Evolutionary conservation across 2,113 vertebrate species (phyloP), one percentile per base, ranked within the genome.

Genomic region (Ciconia boyciana): DNA sequence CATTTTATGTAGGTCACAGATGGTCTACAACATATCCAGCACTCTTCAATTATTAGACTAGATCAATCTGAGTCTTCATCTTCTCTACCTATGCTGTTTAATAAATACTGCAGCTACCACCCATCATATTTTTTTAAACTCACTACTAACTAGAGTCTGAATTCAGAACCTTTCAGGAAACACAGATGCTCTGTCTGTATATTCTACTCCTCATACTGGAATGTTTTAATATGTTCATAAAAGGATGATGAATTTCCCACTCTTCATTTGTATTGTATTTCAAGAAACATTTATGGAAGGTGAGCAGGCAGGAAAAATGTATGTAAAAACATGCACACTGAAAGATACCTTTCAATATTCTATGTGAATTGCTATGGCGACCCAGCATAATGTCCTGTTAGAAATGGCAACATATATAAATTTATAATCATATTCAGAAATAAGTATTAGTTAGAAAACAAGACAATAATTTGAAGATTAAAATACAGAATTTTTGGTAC

Each of bases 1-100:
- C 28, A 39, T 46, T 84, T 76, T 92, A 93, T 72, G 25, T 61
- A 87, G 83, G 93, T 94, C 94, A 94, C 72, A 87, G 44, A 89
- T 83, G 70, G 57, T 49, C 58, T 88, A 72, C 43, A 78, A 61
- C 46, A 43, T 17, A 90, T 22, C 46, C 46, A 92, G 39, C 19
- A 49, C 11, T 85, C 43, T 52, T 93, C 49, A 92, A 48, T 90
- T 90, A 92, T 74, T 92, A 87, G 84, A 92, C 43, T 3, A 87
- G 11, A 82, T 66, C 61, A 92, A 26, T 13, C 14, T 72, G 44
- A 48, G 7, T 91, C 65, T 65, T 91, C 66, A 26, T 29, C 43
- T 54, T 70, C 48, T 89, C 34, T 77, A 62, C 17, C 36, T 66
- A 36, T 26, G 29, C 7, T 28, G 79, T 93, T 65, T 46, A 92